These are phyloP conservation scores for Archilochus colubris DNA, from an alignment of 2,113 vertebrate genomes.

Conservation along the genomic window DNA sequence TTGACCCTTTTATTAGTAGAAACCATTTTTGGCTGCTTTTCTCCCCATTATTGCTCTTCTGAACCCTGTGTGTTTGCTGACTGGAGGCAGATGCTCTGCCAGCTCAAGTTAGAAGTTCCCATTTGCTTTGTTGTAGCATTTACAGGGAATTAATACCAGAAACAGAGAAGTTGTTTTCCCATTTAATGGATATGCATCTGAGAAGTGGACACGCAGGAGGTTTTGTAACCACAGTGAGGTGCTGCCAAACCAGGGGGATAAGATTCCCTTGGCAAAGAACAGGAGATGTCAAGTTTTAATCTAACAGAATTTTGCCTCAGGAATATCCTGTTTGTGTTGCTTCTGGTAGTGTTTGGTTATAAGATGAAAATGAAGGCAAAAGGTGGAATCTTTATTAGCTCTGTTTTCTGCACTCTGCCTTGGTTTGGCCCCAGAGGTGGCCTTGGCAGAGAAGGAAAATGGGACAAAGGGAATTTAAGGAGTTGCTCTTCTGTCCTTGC, in stretches of 20 bases:
- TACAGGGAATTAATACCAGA: background rate
- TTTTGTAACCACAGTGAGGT: background rate
- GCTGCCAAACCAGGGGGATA: background rate
- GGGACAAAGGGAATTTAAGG: background rate
- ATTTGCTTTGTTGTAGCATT: background rate
- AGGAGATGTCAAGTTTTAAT: background rate
- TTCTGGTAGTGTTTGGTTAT: background rate
- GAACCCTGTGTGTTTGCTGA: background rate
- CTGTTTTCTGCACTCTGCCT: background rate
- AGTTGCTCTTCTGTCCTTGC: background rate
- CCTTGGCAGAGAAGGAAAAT: background rate
- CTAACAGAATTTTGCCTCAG: background rate
- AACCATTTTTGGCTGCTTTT: background rate
- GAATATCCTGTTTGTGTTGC: slow-evolving; percentile 23
- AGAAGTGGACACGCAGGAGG: background rate
- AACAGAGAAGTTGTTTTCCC: background rate
- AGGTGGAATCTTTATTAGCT: background rate
- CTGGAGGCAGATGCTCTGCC: background rate
- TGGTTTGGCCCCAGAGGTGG: background rate
- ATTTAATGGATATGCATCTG: background rate
- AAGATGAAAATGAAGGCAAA: background rate
- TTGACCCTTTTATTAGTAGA: accelerated
- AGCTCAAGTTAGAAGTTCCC: background rate
- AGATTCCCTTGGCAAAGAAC: background rate
- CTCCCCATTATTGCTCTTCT: background rate